Base-by-base conservation (phyloP, 1,140 invertebrate species). In the Drosophila bocki region DNA sequence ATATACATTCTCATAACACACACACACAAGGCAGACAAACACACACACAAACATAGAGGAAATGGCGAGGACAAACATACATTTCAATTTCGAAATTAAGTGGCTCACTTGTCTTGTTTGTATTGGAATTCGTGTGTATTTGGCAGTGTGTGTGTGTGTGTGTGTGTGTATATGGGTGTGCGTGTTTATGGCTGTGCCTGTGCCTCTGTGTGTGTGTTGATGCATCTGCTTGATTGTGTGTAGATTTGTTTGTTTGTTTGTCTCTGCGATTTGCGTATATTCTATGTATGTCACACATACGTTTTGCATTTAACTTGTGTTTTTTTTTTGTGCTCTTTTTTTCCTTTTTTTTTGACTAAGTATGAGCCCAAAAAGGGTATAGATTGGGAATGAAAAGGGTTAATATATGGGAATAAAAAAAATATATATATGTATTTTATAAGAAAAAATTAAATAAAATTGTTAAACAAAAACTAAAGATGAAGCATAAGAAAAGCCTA, bases 21-120 rank as follows among this genome's bases (percentile, higher is more conserved):
- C 13, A 62, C 47, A 19, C 6, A 42, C 15, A 42, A 41, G 12
- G 41, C n/a, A 67, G 15, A 37, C 35, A 61, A 7, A 62, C 17
- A 56, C 15, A 26, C 54, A 59, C 22, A 35, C 32, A 56, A 42
- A 22, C 33, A 69, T 45, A 64, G 22, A 71, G 41, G 47, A 41
- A 47, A 76, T 76, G 42, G 56, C 62, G 39, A 57, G 67, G 75
- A 78, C 60, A 78, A 69, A 78, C 67, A 78, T 26, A 78, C 65
- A 84, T 88, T 88, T 90, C 85, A 88, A 88, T 90, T 90, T 88
- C 69, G 84, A 87, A 87, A 87, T 87, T 84, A 87, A 87, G 84
- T 87, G 84, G 84, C 85, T 88, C 84, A 84, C 68, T 87, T 82
- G 69, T 63, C 69, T 65, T 78, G 74, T 82, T 80, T 80, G 79